Base-by-base conservation (phyloP, 2,113 vertebrate genomes). In the Apaloderma vittatum region DNA sequence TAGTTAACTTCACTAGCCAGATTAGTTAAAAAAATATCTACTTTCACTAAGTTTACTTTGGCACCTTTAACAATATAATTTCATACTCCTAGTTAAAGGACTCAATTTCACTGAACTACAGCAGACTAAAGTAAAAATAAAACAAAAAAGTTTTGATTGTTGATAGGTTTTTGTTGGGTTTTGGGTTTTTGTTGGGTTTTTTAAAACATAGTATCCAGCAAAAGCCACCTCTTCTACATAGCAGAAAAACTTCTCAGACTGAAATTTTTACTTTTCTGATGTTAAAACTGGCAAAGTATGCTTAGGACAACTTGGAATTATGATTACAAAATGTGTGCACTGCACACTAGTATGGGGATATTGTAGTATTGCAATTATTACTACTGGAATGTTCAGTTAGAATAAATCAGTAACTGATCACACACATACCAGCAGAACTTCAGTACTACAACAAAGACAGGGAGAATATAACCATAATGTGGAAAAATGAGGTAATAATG, bases 21-120 rank as follows among this genome's bases (percentile, higher is more conserved):
- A 98, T 98, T 98, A 98, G 97, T 97, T 97, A 97, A 98, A 98
- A 99, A 99, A 51, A 8, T 98, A 99, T 99, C 98, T 98, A 97
- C 96, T 98, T 98, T 97, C 97, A 98, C 97, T 92, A 95, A 95
- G 94, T 94, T 98, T 98, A 97, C 97, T 98, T 97, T 95, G 88
- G 86, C 95, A 98, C 98, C 95, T 93, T 97, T 97, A 96, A 88
- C 89, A 85, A 97, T 98, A 98, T 98, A 96, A 97, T 96, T 97
- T 94, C 86, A 88, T 92, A 94, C 90, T 71, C 75, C 95, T 85
- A 86, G 85, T 98, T 97, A 86, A 97, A 97, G 93, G 95, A 93
- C 85, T 92, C 65, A 82, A 23, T 96, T 91, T 97, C 89, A 74
- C 67, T 58, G 65, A 83, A 55, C 72, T 90, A 86, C 66, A 89